Percentiles rank a stretch among this genome's conserved stretches.
Conservation (phyloP, 92 coral and sea anemone genomes). For the Parazoanthus atlanticus region DNA sequence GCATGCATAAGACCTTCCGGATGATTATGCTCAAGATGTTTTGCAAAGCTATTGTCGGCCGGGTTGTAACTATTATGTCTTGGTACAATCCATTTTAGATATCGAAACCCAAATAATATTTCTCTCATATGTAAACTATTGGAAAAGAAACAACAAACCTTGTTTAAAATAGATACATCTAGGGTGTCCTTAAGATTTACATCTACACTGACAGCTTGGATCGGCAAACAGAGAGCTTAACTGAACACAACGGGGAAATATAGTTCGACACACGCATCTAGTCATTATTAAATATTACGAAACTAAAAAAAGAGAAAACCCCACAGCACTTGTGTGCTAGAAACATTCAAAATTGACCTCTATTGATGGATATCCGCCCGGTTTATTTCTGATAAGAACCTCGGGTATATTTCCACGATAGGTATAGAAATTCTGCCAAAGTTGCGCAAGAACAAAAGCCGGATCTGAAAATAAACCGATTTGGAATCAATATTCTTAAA, state of each 20-base stretch:
- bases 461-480: not conserved
- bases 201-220: not conserved
- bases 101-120: not conserved
- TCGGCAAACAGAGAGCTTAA: not conserved
- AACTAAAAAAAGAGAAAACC: too few species aligned
- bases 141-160: not conserved
- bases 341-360: not conserved
- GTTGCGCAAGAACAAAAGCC: too few species aligned
- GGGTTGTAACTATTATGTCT: too few species aligned
- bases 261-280: not conserved
- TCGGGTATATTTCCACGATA: not conserved
- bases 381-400: not conserved
- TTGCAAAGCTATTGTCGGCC: not conserved
- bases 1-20: not conserved
- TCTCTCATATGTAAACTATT: not conserved
- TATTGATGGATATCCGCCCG: not conserved
- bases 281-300: too few species aligned
- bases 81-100: too few species aligned
- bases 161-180: not conserved
- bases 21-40: not conserved
- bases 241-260: not conserved
- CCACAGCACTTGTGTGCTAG: not conserved
- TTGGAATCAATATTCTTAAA: conserved; percentile 1
- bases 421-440: not conserved
- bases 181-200: not conserved